Conservation (phyloP, 2,797 vertebrate species). For the Diceros bicornis region DNA sequence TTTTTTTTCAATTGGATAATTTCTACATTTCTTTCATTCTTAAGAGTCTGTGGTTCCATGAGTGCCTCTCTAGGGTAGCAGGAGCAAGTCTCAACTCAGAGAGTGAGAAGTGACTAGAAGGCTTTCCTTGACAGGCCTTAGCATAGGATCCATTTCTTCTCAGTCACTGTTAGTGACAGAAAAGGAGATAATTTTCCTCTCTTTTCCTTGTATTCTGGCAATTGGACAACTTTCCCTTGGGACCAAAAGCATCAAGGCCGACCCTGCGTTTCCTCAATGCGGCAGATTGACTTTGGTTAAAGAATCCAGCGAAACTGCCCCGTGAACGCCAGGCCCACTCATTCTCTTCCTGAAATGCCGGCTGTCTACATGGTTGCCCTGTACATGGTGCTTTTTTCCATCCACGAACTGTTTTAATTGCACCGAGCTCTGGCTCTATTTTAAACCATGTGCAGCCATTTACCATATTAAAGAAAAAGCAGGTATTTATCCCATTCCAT, state of each 20-base stretch:
- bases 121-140: not conserved
- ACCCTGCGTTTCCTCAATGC: slow-evolving; percentile 67
- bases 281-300: slow-evolving; percentile 67
- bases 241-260: slow-evolving; percentile 75
- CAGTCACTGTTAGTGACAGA: not conserved
- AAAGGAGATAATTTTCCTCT: slow-evolving; percentile 57
- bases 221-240: slow-evolving; percentile 70
- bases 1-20: not conserved
- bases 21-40: slow-evolving; percentile 26
- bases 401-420: slow-evolving; percentile 43
- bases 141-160: not conserved
- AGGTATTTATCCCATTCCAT: slow-evolving; percentile 69
- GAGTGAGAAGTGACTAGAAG: not conserved
- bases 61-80: not conserved
- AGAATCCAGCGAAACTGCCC: slow-evolving; percentile 47
- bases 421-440: slow-evolving; percentile 21
- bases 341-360: not conserved
- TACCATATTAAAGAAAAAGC: slow-evolving; percentile 75
- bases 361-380: not conserved
- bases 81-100: not conserved
- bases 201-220: slow-evolving; percentile 65
- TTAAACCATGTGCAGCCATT: slow-evolving; percentile 66
- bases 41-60: not conserved
- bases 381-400: not conserved
- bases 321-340: not conserved